Percentiles rank a stretch among this genome's conserved stretches.
Evolutionary conservation across 1,140 invertebrate genomes (phyloP).

Genomic region (Eueides isabella): DNA sequence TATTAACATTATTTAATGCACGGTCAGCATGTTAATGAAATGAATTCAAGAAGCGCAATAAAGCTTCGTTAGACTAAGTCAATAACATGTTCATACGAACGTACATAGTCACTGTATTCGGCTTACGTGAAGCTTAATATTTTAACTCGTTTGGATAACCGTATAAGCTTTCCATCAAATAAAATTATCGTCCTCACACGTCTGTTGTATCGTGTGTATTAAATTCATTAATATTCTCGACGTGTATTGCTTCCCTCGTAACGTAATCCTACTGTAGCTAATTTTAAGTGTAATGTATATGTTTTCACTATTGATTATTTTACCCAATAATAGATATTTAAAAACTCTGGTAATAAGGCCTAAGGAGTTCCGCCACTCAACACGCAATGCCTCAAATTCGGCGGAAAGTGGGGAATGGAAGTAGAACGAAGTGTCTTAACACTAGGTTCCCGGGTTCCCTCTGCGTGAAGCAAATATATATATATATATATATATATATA

Average conservation of each 20-base stretch:
- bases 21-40: neutral
- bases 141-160: neutral
- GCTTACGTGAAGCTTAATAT: neutral
- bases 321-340: too few relatives aligned
- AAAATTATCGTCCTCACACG: constrained; percentile 6
- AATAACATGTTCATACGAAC: neutral
- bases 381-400: too few relatives aligned
- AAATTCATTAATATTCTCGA: neutral
- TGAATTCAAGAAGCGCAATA: neutral
- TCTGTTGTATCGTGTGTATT: neutral
- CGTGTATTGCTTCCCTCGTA: neutral
- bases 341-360: too few relatives aligned
- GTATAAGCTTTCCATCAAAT: neutral
- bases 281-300: neutral
- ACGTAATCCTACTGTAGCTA: neutral
- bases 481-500: too few relatives aligned
- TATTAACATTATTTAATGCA: neutral
- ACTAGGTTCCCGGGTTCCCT: too few relatives aligned
- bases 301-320: too few relatives aligned
- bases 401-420: too few relatives aligned
- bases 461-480: too few relatives aligned
- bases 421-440: too few relatives aligned
- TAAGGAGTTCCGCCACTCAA: too few relatives aligned
- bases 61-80: neutral
- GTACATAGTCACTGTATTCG: neutral